Evolutionary conservation across 2,888 invertebrate genomes (phyloP), one percentile per base, ranked within the genome.

Genomic region (Tholera decimalis): DNA sequence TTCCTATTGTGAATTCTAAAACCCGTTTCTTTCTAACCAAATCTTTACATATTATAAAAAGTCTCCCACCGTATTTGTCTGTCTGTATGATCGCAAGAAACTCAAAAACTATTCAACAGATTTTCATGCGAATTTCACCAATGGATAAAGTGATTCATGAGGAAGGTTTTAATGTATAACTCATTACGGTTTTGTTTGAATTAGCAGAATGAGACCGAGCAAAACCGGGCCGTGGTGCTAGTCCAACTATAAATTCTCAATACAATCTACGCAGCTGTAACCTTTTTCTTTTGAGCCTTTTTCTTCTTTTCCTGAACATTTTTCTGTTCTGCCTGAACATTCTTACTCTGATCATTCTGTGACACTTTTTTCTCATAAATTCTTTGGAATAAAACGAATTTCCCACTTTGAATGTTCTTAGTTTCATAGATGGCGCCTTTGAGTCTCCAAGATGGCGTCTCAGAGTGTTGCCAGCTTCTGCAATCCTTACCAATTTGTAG

Each of bases 301-400:
- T 73, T 74, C 41, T 66, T 74, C 20, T 73, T 79, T 26, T 74
- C 66, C 13, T 22, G 41, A 3, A 41, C 46, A 15, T 24, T 41
- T 22, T 50, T 58, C 26, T 73, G 43, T 41, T 74, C 68, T 8
- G 13, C 33, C 20, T 50, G 26, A 1, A 39, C 43, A 9, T 44
- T 46, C 1, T 43, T 68, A 11, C 22, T 73, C 15, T 35, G 63
- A 0, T 71, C 35, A 41, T 11, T 30, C 1, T 59, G 47, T 2
- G 28, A 64, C 61, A 79, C 82, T 24, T 89, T 89, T 39, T 93
- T 93, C 50, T 94, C 91, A 69, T 94, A 92, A 57, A 95, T 89
- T 75, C 95, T 88, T 78, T 92, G 95, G 64, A 95, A 95, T 9
- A 96, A 74, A 26, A 95, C 90, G 44, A 94, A 92, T 68, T 95